Evolutionary conservation across 2,888 invertebrate species (phyloP).

Genomic region (Cabera pusaria): DNA sequence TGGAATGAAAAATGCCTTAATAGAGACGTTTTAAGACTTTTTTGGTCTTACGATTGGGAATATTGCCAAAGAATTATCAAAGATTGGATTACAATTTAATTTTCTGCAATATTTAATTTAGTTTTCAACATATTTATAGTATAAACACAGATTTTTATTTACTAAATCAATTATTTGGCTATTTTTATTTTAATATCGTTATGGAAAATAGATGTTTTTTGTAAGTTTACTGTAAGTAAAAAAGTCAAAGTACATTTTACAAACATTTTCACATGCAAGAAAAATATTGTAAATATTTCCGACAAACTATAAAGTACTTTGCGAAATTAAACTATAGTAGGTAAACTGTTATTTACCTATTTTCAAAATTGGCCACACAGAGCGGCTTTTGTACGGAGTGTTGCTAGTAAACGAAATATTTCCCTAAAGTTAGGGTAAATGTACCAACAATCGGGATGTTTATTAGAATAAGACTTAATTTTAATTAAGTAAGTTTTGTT

Average conservation of each 20-base stretch:
- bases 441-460: constrained; percentile 37
- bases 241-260: too few species aligned
- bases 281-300: too few species aligned
- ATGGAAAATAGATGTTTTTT: too few species aligned
- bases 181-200: too few species aligned
- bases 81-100: constrained; percentile 22
- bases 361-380: too few species aligned
- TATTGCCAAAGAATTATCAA: constrained; percentile 40
- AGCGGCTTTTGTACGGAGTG: constrained; percentile 2
- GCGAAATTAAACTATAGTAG: too few species aligned
- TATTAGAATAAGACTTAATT: constrained; percentile 27
- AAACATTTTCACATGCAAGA: too few species aligned
- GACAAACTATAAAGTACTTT: too few species aligned
- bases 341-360: too few species aligned
- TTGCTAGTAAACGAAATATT: constrained; percentile 24
- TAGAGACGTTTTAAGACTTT: constrained; percentile 23
- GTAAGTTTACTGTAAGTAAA: too few species aligned
- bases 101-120: constrained; percentile 6
- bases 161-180: too few species aligned
- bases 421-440: constrained; percentile 21
- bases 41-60: constrained; percentile 37
- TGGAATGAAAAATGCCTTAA: constrained; percentile 17
- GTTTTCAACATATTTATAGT: too few species aligned
- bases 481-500: constrained; percentile 42
- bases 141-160: not conserved